Percentiles rank a stretch among this genome's conserved stretches.
These are phyloP conservation scores for Clarias macrocephalus DNA, from an alignment of 2,113 vertebrate genomes.

Conservation along the genomic window DNA sequence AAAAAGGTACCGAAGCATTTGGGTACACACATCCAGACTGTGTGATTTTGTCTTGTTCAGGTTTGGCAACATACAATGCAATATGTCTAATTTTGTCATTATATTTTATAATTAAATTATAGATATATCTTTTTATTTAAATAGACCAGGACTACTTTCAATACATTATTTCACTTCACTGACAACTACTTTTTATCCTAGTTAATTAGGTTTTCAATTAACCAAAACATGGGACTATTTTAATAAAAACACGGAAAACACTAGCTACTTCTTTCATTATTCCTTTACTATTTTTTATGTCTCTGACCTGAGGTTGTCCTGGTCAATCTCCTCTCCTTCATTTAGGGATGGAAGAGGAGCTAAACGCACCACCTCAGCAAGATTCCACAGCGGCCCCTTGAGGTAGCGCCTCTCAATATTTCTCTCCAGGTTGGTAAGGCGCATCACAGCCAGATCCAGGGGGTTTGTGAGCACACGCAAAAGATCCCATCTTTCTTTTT, in stretches of 20 bases:
- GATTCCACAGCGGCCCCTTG: slow-evolving; percentile 90
- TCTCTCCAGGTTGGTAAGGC: slow-evolving; percentile 84
- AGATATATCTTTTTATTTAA: neutral
- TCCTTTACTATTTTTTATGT: slow-evolving; percentile 52
- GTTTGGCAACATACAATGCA: neutral
- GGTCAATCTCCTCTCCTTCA: slow-evolving; percentile 67
- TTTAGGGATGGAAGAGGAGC: slow-evolving; percentile 73
- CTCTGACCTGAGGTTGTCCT: slow-evolving; percentile 64
- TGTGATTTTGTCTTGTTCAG: neutral
- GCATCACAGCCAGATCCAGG: slow-evolving; percentile 85
- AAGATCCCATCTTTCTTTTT: slow-evolving; percentile 80
- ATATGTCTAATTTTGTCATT: neutral
- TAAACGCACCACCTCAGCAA: slow-evolving; percentile 84
- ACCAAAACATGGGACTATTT: neutral
- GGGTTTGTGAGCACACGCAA: slow-evolving; percentile 83
- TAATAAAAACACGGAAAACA: neutral
- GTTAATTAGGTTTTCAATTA: neutral
- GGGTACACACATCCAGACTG: too few species aligned
- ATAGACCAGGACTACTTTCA: neutral
- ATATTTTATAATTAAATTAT: neutral
- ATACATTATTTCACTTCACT: neutral
- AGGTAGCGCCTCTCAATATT: slow-evolving; percentile 93
- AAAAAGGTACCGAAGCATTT: too few species aligned
- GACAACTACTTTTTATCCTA: neutral
- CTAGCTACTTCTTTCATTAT: neutral